Evolutionary conservation across 2,888 invertebrate species (phyloP), one percentile per base, ranked within the genome.

Genomic region (Tortrix viridana): DNA sequence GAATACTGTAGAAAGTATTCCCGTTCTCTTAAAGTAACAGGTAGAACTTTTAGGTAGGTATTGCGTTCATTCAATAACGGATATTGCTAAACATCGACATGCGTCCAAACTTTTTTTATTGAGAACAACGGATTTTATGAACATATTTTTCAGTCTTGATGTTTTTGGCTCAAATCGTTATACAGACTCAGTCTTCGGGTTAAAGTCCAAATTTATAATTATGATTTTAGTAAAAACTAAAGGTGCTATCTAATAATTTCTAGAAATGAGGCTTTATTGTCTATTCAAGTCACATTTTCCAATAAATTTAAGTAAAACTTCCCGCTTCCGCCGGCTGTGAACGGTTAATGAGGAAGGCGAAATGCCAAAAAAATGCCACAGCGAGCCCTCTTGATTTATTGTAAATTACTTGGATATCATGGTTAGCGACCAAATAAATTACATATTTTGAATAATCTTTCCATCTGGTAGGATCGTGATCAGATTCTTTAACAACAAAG

Each of bases 311-410:
- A 53, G 43, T 41, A 53, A 63, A 63, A 57, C 53, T 43, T 32
- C 26, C 52, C 37, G 37, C 44, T 56, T 23, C 12, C 18, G 38
- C 63, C 58, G 63, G 57, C 48, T 37, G n/a, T 53, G 63, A 63
- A 16, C 57, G 41, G 58, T 58, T 58, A 63, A 63, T 63, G 63
- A 63, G 53, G 22, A 58, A 63, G 63, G 57, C 63, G 58, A 57
- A 58, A 57, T 63, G 63, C 63, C 58, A 63, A 58, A 63, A 63
- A 56, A 63, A 63, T 56, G 56, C 54, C 60, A 38, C 48, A 43
- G 50, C 18, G 43, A 41, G 41, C 23, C 46, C 41, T 20, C 44
- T 57, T 63, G 63, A 63, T 63, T 63, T 63, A 63, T 63, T 63
- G 63, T 58, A 63, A 53, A 63, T 63, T 63, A 48, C 63, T 58